A percentile compares a stretch with the other conserved stretches of the same genome.
Evolutionary conservation across 2,797 vertebrate species (phyloP).

Genomic region (Bradypodion pumilum): DNA sequence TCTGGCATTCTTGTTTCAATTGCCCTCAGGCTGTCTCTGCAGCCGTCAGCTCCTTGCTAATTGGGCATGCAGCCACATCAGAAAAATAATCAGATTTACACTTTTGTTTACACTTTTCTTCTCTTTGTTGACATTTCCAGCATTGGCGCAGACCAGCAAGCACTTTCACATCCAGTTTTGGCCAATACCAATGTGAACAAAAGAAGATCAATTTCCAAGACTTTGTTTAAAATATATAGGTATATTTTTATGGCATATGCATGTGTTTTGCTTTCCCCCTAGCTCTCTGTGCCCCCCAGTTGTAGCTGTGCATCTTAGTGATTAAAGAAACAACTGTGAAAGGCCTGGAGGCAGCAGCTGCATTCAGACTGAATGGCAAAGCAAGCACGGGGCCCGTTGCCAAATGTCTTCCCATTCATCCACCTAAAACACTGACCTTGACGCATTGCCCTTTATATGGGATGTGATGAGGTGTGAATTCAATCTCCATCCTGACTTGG

Average conservation of each 20-base stretch:
- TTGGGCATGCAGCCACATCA: conserved; percentile 12
- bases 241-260: conserved; percentile 26
- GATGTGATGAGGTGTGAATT: conserved; percentile 69
- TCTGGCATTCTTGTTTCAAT: not conserved
- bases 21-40: not conserved
- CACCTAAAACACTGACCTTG: conserved; percentile 67
- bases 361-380: conserved; percentile 40
- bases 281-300: not conserved
- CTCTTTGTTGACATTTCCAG: conserved; percentile 39
- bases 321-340: conserved; percentile 35
- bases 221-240: conserved; percentile 38
- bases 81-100: conserved; percentile 25
- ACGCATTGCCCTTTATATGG: conserved; percentile 67
- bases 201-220: conserved; percentile 11
- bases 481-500: conserved; percentile 64
- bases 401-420: conserved; percentile 63
- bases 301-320: not conserved
- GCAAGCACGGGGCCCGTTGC: conserved; percentile 41
- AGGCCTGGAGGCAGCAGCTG: conserved; percentile 50
- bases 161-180: conserved; percentile 43
- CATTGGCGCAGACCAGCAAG: conserved; percentile 5
- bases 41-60: not conserved
- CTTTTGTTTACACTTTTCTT: conserved; percentile 22
- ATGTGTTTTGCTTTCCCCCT: not conserved
- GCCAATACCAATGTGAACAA: conserved; percentile 26